These are phyloP conservation scores for Sparus aurata DNA, from an alignment of 2,797 vertebrate genomes.

Conservation along the genomic window DNA sequence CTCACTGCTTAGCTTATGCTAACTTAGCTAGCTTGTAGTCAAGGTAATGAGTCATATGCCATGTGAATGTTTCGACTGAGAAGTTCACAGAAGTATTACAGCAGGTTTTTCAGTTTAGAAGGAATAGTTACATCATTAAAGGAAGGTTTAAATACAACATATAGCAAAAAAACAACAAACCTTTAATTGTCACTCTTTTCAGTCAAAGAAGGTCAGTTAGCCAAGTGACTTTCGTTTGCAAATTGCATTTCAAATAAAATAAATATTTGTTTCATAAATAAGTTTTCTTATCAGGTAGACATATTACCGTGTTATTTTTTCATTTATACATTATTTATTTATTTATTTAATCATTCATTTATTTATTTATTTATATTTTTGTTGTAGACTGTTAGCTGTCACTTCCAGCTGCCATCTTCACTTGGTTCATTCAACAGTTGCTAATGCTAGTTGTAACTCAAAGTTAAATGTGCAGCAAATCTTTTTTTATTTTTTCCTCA, in stretches of 20 bases:
- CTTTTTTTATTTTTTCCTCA: neutral
- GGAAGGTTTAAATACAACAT: neutral
- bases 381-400: neutral
- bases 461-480: neutral
- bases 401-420: neutral
- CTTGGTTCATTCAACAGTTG: neutral
- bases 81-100: neutral
- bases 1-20: neutral
- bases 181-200: neutral
- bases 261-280: too few relatives aligned
- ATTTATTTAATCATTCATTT: too few relatives aligned
- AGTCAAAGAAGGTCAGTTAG: neutral
- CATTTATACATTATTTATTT: neutral
- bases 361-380: neutral
- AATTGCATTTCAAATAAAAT: neutral
- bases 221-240: neutral
- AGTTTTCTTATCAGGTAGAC: neutral
- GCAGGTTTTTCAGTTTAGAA: neutral
- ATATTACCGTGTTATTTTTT: neutral
- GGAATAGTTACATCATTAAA: neutral
- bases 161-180: too few relatives aligned
- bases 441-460: neutral
- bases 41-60: neutral
- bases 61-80: neutral
- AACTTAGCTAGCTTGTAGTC: neutral